Base-by-base conservation (phyloP, 1,140 invertebrate species). In the Brachionus angularis region DNA sequence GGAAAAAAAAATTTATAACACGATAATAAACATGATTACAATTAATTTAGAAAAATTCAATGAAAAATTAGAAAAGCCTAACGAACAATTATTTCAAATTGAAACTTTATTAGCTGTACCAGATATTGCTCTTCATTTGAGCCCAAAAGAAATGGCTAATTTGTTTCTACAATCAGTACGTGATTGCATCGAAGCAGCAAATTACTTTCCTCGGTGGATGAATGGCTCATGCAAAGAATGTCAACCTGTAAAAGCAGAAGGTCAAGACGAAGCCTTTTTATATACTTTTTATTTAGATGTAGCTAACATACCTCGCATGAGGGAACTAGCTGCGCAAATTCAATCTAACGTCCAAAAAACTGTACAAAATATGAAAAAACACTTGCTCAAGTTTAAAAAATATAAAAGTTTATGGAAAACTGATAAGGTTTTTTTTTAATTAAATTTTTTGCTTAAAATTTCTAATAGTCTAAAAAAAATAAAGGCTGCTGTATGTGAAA, bases 181-280 rank as follows among this genome's bases (percentile, higher is more conserved):
- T 33, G 81, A 84, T 72, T 82, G 82, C 77, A 78, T 82, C 23
- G 80, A 83, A 69, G 79, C 79, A 73, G 78, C 90, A 3, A 89
- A 88, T 76, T 74, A 81, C 5, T 90, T 93, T 78, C 84, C 87
- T 0, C 85, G 91, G 7, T 93, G 91, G 91, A 89, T 90, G 87
- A 83, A 87, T 72, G 86, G 86, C n/a, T 89, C 87, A 10, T 93
- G 91, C 77, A 76, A 89, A 0, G 84, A 86, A 31, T 88, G 87
- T 72, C 82, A 85, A 34, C 85, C 86, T 5, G 42, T 71, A 25
- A 84, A 84, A 72, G 69, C 84, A 75, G 76, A 81, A 46, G 75
- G 85, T 46, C 79, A 82, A 33, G 81, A 81, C 72, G 84, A 85
- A 81, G 85, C 77, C 79, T 86, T 79, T 83, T 81, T 78, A 76